Base-by-base conservation (phyloP, 2,113 vertebrate genomes). In the Apeltes quadracus region DNA sequence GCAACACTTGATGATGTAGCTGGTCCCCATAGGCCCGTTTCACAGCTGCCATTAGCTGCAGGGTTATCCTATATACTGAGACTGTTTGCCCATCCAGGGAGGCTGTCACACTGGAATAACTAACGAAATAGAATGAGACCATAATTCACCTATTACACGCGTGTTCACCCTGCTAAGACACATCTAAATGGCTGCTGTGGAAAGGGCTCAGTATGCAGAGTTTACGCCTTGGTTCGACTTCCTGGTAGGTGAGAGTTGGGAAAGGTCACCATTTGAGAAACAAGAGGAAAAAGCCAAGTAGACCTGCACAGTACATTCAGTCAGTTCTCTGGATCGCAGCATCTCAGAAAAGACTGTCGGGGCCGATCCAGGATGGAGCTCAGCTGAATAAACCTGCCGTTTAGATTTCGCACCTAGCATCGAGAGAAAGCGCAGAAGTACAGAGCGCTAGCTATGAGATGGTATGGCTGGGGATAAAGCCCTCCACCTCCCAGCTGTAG, bases 351-450 rank as follows among this genome's bases (percentile, higher is more conserved):
- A 58, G 72, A 48, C 54, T 5, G 36, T 59, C 51, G 34, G 48
- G 48, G 48, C 53, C 8, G 77, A 76, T 43, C 76, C 3, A 11
- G 67, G 61, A 76, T 39, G 41, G 62, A 68, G 63, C 48, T 55
- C 63, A 11, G 79, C 68, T 36, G 76, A 86, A 83, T 14, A 76
- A 86, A 71, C 78, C 79, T 79, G 83, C 78, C 82, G 76, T 70
- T 76, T 59, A 61, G 68, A 81, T 74, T 78, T 84, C 69, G 70
- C 43, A 50, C 79, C 66, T 73, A 36, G 71, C 79, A 58, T 69
- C 18, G 58, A 58, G 59, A 65, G 44, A 29, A 50, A 34, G 73
- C 57, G 58, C 76, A 65, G 78, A 65, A 66, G 78, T 58, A 62
- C 48, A 46, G 61, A 46, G n/a, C 58, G 48, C 46, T 29, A 72